Percentiles rank a stretch among this genome's conserved stretches.
Conservation (phyloP, 2,888 invertebrate species). For the Cheilosia soror region DNA sequence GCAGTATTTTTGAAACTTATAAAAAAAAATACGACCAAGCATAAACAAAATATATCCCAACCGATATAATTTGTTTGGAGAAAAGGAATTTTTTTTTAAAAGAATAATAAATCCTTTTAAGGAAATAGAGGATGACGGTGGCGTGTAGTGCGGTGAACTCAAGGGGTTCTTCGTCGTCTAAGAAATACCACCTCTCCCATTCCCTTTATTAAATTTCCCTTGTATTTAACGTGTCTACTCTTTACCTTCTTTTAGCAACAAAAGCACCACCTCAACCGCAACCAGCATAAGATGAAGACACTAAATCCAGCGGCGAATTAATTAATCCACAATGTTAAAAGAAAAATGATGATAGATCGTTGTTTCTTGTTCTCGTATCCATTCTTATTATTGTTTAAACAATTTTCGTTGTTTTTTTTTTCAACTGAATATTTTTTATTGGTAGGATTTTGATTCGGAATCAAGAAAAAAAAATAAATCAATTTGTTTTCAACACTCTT, state of each 20-base stretch:
- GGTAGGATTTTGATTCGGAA: neutral
- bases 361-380: slow-evolving; percentile 1
- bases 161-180: neutral
- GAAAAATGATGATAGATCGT: neutral
- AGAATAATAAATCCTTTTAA: neutral
- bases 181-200: slow-evolving; percentile 1
- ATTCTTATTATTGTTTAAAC: neutral
- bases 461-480: neutral
- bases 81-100: neutral
- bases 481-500: slow-evolving; percentile 15
- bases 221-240: neutral
- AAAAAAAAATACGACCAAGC: neutral
- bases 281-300: slow-evolving; percentile 3
- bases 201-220: slow-evolving; percentile 5
- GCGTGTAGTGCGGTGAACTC: neutral
- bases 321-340: slow-evolving; percentile 17
- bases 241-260: slow-evolving; percentile 39
- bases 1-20: too few relatives aligned
- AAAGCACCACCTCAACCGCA: slow-evolving; percentile 27
- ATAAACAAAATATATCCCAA: neutral
- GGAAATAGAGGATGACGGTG: neutral
- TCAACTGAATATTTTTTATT: neutral
- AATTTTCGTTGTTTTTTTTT: neutral
- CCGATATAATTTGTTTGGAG: neutral
- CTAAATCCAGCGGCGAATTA: neutral